Evolutionary conservation across 2,797 vertebrate genomes (phyloP).

Genomic region (Propithecus perrieri): DNA sequence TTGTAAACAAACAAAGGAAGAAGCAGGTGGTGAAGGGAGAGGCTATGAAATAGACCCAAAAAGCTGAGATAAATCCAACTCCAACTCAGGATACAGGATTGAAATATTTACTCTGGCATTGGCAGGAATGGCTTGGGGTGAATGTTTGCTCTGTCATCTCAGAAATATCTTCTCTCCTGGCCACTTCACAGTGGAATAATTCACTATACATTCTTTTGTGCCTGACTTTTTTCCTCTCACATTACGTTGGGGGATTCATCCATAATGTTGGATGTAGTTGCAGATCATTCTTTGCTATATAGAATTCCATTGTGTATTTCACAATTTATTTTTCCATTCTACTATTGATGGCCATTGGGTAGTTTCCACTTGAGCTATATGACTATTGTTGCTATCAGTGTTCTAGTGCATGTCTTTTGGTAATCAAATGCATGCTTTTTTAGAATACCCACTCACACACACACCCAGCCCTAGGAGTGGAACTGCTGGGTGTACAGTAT

Average conservation of each 20-base stretch:
- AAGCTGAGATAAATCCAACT: neutral
- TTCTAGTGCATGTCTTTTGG: neutral
- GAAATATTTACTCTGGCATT: neutral
- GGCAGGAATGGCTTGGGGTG: neutral
- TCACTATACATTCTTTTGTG: neutral
- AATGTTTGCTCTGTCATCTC: neutral
- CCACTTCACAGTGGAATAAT: neutral
- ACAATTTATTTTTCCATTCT: neutral
- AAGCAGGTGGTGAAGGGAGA: neutral
- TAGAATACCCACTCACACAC: neutral
- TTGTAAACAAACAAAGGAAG: conserved; percentile 53
- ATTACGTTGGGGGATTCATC: neutral
- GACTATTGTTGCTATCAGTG: neutral
- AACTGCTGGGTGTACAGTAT: no score
- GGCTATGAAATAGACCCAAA: neutral
- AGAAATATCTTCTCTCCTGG: neutral
- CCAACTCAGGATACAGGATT: neutral
- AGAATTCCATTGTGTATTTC: neutral
- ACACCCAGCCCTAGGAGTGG: neutral
- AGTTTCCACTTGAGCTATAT: neutral
- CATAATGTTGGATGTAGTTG: neutral
- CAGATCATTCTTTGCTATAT: neutral
- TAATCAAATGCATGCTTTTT: neutral
- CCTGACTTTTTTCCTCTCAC: neutral
- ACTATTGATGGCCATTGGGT: neutral